Conservation (phyloP, 2,888 invertebrate species). For the Agonopterix heracliana region DNA sequence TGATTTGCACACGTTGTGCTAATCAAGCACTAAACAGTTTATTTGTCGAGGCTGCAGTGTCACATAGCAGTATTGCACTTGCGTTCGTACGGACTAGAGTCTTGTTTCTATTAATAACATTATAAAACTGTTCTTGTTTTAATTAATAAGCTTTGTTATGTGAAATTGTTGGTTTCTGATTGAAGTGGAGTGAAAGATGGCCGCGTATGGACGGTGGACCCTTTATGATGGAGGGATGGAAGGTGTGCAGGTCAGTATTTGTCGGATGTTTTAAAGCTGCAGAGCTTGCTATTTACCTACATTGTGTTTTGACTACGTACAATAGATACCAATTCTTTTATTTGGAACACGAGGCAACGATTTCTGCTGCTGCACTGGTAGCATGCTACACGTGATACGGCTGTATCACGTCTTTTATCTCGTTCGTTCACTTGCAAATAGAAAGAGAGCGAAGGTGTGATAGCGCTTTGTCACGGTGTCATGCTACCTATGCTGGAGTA, state of each 20-base stretch:
- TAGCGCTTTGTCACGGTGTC: too few relatives aligned
- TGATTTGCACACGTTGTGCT: slow-evolving; percentile 69
- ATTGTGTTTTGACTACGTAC: too few relatives aligned
- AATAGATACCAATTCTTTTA: too few relatives aligned
- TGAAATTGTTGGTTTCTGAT: neutral
- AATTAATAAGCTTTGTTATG: too few relatives aligned
- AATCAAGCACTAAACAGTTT: slow-evolving; percentile 70
- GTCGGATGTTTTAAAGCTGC: neutral
- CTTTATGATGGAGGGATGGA: slow-evolving; percentile 53
- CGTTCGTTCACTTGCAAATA: too few relatives aligned
- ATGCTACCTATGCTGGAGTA: too few relatives aligned
- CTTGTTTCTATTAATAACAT: slow-evolving; percentile 16
- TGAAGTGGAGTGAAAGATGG: slow-evolving; percentile 29
- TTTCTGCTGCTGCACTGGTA: too few relatives aligned
- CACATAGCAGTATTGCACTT: slow-evolving; percentile 43
- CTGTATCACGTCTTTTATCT: too few relatives aligned
- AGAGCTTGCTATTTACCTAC: too few relatives aligned
- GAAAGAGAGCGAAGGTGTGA: too few relatives aligned
- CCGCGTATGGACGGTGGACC: slow-evolving; percentile 57
- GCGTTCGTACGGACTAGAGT: slow-evolving; percentile 27
- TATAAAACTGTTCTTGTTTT: neutral
- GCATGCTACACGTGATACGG: too few relatives aligned
- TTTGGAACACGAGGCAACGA: too few relatives aligned
- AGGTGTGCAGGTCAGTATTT: slow-evolving; percentile 51
- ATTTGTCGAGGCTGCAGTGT: slow-evolving; percentile 49